Base-by-base conservation (phyloP, 2,888 invertebrate species). In the Sericinus montela region DNA sequence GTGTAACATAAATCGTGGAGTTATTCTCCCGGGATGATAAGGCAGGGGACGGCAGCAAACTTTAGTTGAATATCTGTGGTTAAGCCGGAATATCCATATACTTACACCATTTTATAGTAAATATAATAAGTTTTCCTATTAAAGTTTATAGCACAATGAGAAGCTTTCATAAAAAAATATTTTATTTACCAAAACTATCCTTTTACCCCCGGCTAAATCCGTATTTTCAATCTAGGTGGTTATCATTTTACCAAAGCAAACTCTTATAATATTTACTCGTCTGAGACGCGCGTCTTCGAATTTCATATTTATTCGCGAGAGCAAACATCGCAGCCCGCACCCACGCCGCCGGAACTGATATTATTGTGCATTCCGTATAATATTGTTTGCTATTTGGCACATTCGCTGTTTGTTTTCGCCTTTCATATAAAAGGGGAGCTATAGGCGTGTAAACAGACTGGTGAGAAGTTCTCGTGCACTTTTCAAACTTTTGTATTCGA, bases 341-440 rank as follows among this genome's bases (percentile, higher is more conserved):
- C 79, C 80, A 75, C 75, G 71, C 63, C 73, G 69, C 73, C 86
- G 87, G 88, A 86, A 87, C 85, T 86, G 84, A 87, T 88, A 88
- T 88, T 88, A 88, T 88, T 88, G 88, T 88, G 88, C 87, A 88
- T 88, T 86, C 87, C 85, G 88, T 85, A 88, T 88, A 88, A 88
- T 88, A 88, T 88, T 88, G 88, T 88, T 88, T 88, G 86, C 87
- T 88, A 81, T 86, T 88, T 88, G 86, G 81, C 88, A 88, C 88
- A 87, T 88, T 87, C 85, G 70, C 74, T 88, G 81, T 88, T 88
- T 87, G 87, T 86, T 86, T 81, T 87, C 84, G 85, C 72, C 85
- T 86, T 79, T 82, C 80, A 83, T 87, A 86, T 82, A 85, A 86
- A 86, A 86, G 86, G 88, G 88, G 87, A 86, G 85, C 80, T 75